phyloP scores from a whole-genome alignment of 2,113 vertebrate genomes.

The Tragelaphus buxtoni region DNA sequence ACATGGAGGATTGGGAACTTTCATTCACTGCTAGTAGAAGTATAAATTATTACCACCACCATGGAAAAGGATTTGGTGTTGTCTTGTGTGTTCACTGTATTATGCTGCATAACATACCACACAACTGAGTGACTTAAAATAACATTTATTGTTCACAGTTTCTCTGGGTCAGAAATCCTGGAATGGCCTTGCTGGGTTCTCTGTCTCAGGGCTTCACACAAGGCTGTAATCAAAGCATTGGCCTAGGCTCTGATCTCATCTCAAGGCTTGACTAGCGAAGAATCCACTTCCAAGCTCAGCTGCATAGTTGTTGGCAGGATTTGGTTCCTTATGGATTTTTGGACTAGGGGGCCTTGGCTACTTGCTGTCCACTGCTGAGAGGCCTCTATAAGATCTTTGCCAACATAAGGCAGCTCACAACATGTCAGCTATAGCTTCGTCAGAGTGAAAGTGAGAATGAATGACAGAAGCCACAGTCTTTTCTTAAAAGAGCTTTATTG shows the following conservation, averaged over 20 bases:
- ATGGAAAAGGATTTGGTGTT: neutral
- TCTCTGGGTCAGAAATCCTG: neutral
- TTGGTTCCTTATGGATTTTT: no score
- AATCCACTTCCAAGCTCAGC: neutral
- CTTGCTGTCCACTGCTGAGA: neutral
- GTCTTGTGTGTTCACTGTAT: neutral
- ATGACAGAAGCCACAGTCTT: neutral
- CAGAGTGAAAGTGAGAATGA: neutral
- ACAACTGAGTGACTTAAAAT: neutral
- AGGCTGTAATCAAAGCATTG: neutral
- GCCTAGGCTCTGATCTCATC: neutral
- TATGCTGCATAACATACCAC: neutral
- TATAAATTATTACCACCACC: neutral
- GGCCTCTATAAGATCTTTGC: neutral
- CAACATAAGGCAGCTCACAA: neutral
- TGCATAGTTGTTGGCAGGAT: neutral
- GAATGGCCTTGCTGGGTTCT: neutral
- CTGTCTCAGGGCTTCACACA: neutral
- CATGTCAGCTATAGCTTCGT: neutral
- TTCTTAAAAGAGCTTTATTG: neutral
- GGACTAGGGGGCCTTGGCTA: neutral
- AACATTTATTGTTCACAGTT: neutral
- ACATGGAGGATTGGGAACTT: neutral
- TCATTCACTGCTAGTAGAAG: neutral
- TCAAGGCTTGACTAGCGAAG: neutral